Conservation (phyloP, 35 echinoderm and acorn worm species). For the Amphiura filiformis region DNA sequence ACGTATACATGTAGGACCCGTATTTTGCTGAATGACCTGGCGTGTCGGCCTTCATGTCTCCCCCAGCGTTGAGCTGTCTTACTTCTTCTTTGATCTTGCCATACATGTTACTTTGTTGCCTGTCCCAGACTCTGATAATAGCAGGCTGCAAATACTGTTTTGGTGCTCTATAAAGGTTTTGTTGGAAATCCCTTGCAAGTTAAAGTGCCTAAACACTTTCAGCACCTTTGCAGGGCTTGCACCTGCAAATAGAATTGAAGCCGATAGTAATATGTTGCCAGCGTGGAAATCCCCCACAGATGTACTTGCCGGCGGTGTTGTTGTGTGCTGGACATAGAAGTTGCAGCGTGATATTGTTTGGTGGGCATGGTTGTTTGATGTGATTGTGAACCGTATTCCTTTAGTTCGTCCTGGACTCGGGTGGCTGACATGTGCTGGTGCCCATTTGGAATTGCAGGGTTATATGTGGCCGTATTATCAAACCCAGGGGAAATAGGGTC, state of each 20-base stretch:
- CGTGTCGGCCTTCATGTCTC: neutral
- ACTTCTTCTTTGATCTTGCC: neutral
- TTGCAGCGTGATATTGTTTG: no score
- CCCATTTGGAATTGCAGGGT: no score
- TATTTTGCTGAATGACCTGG: constrained; percentile 29
- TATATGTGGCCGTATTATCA: no score
- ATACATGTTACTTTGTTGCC: neutral
- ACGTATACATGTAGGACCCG: constrained; percentile 26
- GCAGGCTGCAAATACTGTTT: neutral
- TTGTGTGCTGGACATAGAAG: no score
- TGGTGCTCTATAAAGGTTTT: neutral
- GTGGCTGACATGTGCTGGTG: no score
- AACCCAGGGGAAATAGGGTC: no score
- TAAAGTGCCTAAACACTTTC: neutral
- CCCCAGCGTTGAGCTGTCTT: neutral
- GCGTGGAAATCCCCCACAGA: neutral
- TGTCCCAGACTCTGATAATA: neutral
- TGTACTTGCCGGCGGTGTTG: no score
- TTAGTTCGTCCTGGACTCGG: no score
- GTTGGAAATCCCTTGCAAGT: neutral
- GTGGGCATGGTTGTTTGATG: no score
- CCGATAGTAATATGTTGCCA: neutral
- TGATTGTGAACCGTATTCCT: no score
- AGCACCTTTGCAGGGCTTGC: neutral
- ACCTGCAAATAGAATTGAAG: neutral